Conservation (phyloP, 2,797 vertebrate species). For the Masticophis lateralis region DNA sequence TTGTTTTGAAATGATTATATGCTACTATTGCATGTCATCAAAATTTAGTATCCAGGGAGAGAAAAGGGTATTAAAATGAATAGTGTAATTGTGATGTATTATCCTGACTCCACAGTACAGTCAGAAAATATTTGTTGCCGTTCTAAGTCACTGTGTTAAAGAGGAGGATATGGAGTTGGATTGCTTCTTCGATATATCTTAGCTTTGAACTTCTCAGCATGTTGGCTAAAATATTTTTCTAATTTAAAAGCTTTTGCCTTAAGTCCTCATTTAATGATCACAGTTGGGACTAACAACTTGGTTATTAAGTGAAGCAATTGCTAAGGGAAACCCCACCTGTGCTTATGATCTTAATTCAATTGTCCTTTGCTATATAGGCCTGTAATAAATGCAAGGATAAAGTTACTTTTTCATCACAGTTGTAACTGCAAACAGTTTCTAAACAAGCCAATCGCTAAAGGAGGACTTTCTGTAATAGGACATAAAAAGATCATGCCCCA, state of each 20-base stretch:
- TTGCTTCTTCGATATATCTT: not conserved
- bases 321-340: not conserved
- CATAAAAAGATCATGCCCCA: not conserved
- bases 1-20: not conserved
- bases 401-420: not conserved
- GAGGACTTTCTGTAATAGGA: not conserved
- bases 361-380: not conserved
- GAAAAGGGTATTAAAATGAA: conserved; percentile 4
- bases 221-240: conserved; percentile 10
- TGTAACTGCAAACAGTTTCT: not conserved
- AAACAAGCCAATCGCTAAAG: not conserved
- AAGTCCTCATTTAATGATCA: not conserved
- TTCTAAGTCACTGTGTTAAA: conserved; percentile 15
- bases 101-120: conserved; percentile 22
- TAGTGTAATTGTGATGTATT: conserved; percentile 4
- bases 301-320: not conserved
- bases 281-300: not conserved
- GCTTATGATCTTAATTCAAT: not conserved
- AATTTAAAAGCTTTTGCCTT: conserved; percentile 1
- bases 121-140: conserved; percentile 26
- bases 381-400: not conserved
- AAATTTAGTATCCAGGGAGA: conserved; percentile 1
- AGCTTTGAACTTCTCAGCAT: conserved; percentile 24
- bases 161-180: not conserved
- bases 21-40: not conserved